Base-by-base conservation (phyloP, 2,113 vertebrate genomes). In the Rhinichthys klamathensis region DNA sequence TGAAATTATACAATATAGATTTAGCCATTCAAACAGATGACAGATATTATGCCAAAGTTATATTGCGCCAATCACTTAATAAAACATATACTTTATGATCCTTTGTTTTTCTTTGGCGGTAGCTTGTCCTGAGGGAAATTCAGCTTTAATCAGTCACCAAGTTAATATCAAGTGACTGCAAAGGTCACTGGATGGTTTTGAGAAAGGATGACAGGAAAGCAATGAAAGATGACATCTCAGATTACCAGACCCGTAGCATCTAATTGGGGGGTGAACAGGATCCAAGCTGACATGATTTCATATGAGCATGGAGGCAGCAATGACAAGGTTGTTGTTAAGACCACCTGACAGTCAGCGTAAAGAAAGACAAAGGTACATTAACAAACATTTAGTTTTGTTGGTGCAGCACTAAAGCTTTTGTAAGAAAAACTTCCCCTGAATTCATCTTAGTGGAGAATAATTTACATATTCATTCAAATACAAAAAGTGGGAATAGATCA, bases 91-190 rank as follows among this genome's bases (percentile, higher is more conserved):
- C 10, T 72, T 56, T 54, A 49, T 35, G 49, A n/a, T 70, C 65
- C 51, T 83, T 83, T 73, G 65, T 56, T 83, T 83, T 72, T 13
- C 27, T 54, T 30, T 54, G 74, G 49, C 23, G 41, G 49, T 72
- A 25, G 67, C 23, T 7, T 41, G 81, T 83, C 67, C 67, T 58
- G 21, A 25, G 65, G 67, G 58, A 51, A 56, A 83, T 88, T 88
- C 41, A 60, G 44, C 80, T 77, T 83, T 77, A 87, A 79, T 83
- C 49, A 85, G 65, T 65, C 73, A 46, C 65, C 75, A 61, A 72
- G 74, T 83, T 18, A 86, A 83, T 88, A 51, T 54, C 15, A 80
- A 86, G 79, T 83, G 44, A 61, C 32, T 82, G 38, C 69, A 86
- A 67, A 82, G 83, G 79, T 85, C 83, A 73, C 44, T n/a, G 70